phyloP scores from a whole-genome alignment of 2,797 vertebrate genomes.

The Sebastes miniatus region DNA sequence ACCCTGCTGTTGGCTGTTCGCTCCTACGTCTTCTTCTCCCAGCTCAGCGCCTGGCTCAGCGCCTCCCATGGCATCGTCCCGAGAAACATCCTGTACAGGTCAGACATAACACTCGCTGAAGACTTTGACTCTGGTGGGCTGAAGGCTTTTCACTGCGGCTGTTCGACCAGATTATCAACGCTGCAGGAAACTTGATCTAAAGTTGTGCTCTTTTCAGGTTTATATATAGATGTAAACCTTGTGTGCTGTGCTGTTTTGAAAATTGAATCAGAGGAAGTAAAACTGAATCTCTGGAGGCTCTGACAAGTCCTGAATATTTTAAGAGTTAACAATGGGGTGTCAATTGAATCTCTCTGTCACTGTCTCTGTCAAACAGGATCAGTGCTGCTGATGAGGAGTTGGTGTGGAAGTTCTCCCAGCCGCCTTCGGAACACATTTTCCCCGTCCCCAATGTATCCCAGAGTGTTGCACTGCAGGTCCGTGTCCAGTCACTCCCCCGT shows the following conservation, averaged over 20 bases:
- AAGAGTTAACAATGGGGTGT: not conserved
- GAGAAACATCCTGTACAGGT: constrained; percentile 99
- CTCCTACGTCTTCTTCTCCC: constrained; percentile 99
- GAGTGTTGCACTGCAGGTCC: constrained; percentile 95
- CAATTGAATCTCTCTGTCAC: constrained; percentile 5
- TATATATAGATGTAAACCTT: not conserved
- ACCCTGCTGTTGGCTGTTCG: constrained; percentile 94
- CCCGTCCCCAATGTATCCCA: constrained; percentile 96
- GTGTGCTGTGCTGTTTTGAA: not conserved
- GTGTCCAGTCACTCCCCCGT: constrained; percentile 95
- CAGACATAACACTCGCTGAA: constrained; percentile 46
- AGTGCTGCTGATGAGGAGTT: constrained; percentile 94
- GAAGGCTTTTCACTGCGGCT: constrained; percentile 10
- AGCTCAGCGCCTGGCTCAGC: constrained; percentile 98
- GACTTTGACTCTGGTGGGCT: constrained; percentile 19
- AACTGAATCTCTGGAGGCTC: not conserved
- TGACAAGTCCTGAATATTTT: not conserved
- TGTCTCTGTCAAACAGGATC: constrained; percentile 83
- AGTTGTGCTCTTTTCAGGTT: not conserved
- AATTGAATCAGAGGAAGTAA: not conserved
- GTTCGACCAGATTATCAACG: constrained; percentile 1
- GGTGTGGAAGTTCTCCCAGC: constrained; percentile 95
- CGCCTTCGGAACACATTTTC: constrained; percentile 95
- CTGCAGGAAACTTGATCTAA: not conserved
- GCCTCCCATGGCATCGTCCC: constrained; percentile 98